Evolutionary conservation across 2,797 vertebrate species (phyloP).

Genomic region (Schizothorax lantsangensis): DNA sequence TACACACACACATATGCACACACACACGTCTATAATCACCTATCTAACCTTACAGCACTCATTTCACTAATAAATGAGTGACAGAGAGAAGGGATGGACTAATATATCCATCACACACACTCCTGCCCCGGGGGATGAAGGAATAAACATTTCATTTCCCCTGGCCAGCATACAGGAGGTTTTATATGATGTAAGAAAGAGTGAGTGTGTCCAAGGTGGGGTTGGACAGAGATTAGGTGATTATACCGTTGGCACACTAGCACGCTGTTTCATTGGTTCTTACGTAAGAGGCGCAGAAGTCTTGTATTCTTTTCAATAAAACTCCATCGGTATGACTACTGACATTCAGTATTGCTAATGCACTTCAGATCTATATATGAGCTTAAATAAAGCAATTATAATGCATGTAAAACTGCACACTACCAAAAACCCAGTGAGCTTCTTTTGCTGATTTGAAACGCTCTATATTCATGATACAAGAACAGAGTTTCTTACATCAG

Average conservation of each 20-base stretch:
- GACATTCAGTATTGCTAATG: conserved; percentile 1
- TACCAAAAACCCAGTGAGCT: not conserved
- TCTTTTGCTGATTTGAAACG: not conserved
- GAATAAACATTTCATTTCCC: conserved; percentile 86
- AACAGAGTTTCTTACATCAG: not conserved
- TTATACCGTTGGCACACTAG: conserved; percentile 51
- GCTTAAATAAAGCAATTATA: conserved; percentile 31
- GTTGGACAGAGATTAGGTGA: conserved; percentile 57
- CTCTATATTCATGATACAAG: not conserved
- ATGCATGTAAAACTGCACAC: conserved; percentile 4
- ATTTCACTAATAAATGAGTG: conserved; percentile 52
- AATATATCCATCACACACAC: conserved; percentile 16
- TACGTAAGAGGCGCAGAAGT: conserved; percentile 54
- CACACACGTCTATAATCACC: conserved; percentile 25
- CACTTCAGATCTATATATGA: not conserved
- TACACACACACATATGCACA: not conserved
- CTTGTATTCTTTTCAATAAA: conserved; percentile 50
- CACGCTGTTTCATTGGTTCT: conserved; percentile 51
- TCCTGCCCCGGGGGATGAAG: conserved; percentile 57
- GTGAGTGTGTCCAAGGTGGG: conserved; percentile 55
- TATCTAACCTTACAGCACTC: conserved; percentile 43
- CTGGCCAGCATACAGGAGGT: conserved; percentile 75
- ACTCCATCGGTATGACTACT: conserved; percentile 9
- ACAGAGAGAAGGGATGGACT: conserved; percentile 38
- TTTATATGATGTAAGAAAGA: conserved; percentile 77